Conservation (phyloP, 2,113 vertebrate species). For the Atlantisia rogersi region DNA sequence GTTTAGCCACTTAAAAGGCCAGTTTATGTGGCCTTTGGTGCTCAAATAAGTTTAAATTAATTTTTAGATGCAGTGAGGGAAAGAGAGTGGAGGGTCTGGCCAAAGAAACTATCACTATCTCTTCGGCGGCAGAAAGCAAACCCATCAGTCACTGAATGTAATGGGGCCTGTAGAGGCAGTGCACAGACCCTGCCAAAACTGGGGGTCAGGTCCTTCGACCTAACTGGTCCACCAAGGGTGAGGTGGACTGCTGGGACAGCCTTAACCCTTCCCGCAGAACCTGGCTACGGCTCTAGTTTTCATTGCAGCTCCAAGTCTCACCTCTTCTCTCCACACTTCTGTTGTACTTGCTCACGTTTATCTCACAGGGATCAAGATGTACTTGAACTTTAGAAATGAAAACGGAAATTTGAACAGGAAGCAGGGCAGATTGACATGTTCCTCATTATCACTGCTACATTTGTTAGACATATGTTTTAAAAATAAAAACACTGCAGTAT, state of each 20-base stretch:
- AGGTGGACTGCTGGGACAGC: background rate
- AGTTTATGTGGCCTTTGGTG: background rate
- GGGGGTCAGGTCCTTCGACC: background rate
- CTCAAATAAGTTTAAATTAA: background rate
- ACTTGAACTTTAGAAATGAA: constrained; percentile 61
- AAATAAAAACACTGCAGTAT: constrained; percentile 43
- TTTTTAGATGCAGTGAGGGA: background rate
- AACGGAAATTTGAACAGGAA: constrained; percentile 61
- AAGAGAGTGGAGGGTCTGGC: background rate
- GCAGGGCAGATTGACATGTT: constrained; percentile 42
- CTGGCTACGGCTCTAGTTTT: background rate
- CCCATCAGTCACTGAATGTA: background rate
- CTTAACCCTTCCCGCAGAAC: background rate
- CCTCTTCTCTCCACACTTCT: background rate
- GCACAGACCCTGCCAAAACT: background rate
- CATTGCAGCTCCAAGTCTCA: background rate
- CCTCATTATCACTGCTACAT: constrained; percentile 45
- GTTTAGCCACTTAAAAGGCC: background rate
- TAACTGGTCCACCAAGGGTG: background rate
- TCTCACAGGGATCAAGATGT: constrained; percentile 30
- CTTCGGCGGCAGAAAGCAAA: background rate
- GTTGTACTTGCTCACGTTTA: constrained; percentile 11
- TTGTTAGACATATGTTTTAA: constrained; percentile 54
- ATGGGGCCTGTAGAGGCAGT: fast-evolving
- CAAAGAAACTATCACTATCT: background rate